Percentiles rank a stretch among this genome's conserved stretches.
These are phyloP conservation scores for Listronotus bonariensis DNA, from an alignment of 1,140 invertebrate species.

Conservation along the genomic window DNA sequence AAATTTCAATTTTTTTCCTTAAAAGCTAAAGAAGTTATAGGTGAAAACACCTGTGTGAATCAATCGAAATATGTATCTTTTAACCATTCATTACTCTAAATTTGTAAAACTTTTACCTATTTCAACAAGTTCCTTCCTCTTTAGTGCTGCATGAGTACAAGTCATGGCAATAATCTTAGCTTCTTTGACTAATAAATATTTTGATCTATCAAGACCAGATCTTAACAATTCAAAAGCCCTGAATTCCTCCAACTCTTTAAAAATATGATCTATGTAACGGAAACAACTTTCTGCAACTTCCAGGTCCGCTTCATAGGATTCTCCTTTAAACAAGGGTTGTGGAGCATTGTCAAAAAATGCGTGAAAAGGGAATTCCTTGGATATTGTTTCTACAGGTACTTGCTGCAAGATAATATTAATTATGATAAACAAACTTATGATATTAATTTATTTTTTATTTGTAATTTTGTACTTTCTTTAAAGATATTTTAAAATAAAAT, in stretches of 20 bases:
- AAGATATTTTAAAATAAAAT: too few relatives aligned
- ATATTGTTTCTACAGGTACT: slow-evolving; percentile 58
- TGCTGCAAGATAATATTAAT: slow-evolving; percentile 39
- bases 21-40: too few relatives aligned
- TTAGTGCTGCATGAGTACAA: slow-evolving; percentile 98
- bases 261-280: slow-evolving; percentile 94
- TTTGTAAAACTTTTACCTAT: slow-evolving; percentile 64
- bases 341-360: slow-evolving; percentile 92
- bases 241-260: slow-evolving; percentile 97
- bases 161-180: slow-evolving; percentile 99
- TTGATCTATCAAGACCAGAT: slow-evolving; percentile 92
- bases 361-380: slow-evolving; percentile 88
- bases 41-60: too few relatives aligned
- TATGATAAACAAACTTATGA: too few relatives aligned
- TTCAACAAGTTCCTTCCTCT: slow-evolving; percentile 94
- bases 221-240: slow-evolving; percentile 95
- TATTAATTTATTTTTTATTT: too few relatives aligned
- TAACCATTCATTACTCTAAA: too few relatives aligned
- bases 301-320: slow-evolving; percentile 83
- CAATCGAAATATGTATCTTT: too few relatives aligned
- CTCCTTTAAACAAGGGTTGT: slow-evolving; percentile 87
- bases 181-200: slow-evolving; percentile 97
- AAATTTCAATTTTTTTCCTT: too few relatives aligned
- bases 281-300: slow-evolving; percentile 93
- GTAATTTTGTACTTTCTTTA: too few relatives aligned